Evolutionary conservation across 2,113 vertebrate genomes (phyloP).

Genomic region (Oryzias melastigma): DNA sequence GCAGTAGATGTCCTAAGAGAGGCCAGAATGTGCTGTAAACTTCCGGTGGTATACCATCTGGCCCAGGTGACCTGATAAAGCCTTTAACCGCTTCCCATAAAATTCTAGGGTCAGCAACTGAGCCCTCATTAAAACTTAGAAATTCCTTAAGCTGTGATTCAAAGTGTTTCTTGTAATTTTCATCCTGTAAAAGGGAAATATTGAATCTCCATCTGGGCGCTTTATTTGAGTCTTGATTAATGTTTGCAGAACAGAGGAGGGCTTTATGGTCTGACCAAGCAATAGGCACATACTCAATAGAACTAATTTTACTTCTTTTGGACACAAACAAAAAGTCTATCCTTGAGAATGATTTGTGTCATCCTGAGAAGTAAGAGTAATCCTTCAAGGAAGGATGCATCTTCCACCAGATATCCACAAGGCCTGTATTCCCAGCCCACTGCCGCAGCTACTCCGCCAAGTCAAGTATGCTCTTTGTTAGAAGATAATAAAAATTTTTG

Average conservation of each 20-base stretch:
- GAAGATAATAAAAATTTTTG: too few relatives aligned
- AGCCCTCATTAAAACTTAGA: neutral
- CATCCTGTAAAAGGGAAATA: neutral
- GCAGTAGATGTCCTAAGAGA: neutral
- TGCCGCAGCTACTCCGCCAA: neutral
- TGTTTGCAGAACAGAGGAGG: neutral
- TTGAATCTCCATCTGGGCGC: neutral
- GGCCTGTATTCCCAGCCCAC: neutral
- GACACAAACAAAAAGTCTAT: neutral
- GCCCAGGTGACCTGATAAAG: neutral
- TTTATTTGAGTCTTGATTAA: neutral
- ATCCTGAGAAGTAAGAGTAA: neutral
- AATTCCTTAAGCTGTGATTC: neutral
- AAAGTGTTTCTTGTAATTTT: neutral
- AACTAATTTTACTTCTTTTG: neutral
- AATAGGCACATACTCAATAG: neutral
- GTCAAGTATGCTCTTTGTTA: too few relatives aligned
- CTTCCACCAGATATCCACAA: neutral
- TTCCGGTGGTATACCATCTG: neutral
- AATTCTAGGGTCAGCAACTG: neutral
- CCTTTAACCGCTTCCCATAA: neutral
- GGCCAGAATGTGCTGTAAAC: neutral
- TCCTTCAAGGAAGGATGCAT: neutral
- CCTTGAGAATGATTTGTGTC: constrained; percentile 4
- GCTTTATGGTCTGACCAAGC: constrained; percentile 1